A percentile compares a stretch with the other conserved stretches of the same genome.
Evolutionary conservation across 2,113 vertebrate species (phyloP).

Genomic region (Thamnophis sirtalis): DNA sequence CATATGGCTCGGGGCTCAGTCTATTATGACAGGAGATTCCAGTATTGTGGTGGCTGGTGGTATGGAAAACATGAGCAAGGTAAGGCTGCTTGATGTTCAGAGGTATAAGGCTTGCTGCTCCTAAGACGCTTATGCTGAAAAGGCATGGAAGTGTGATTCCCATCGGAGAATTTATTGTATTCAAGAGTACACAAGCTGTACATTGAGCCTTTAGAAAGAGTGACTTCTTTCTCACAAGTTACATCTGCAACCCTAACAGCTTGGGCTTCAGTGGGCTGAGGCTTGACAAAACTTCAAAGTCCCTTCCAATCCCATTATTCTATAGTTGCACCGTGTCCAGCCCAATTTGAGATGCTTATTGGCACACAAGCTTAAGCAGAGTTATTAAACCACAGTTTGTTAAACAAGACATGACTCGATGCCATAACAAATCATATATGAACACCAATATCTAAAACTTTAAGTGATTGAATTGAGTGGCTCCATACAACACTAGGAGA

Average conservation of each 20-base stretch:
- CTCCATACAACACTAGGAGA: neutral
- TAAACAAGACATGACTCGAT: neutral
- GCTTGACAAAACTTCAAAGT: neutral
- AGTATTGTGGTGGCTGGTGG: conserved; percentile 90
- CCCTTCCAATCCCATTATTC: no score
- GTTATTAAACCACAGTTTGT: neutral
- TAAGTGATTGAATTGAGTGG: neutral
- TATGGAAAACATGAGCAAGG: conserved; percentile 98
- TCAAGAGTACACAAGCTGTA: neutral
- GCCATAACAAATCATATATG: neutral
- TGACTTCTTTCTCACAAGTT: neutral
- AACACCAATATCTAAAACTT: neutral
- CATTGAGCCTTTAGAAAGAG: no score
- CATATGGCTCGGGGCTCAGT: conserved; percentile 87
- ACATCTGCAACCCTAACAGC: neutral
- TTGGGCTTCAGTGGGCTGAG: neutral
- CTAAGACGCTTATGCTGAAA: neutral
- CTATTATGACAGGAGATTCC: conserved; percentile 80
- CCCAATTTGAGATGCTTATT: neutral
- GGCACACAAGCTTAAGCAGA: neutral
- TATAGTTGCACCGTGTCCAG: neutral
- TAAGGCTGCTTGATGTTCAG: conserved; percentile 52
- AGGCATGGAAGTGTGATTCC: neutral
- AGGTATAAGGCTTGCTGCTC: neutral
- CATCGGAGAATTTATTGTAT: neutral